Conservation (phyloP, 2,888 invertebrate species). For the Drosophila merina region DNA sequence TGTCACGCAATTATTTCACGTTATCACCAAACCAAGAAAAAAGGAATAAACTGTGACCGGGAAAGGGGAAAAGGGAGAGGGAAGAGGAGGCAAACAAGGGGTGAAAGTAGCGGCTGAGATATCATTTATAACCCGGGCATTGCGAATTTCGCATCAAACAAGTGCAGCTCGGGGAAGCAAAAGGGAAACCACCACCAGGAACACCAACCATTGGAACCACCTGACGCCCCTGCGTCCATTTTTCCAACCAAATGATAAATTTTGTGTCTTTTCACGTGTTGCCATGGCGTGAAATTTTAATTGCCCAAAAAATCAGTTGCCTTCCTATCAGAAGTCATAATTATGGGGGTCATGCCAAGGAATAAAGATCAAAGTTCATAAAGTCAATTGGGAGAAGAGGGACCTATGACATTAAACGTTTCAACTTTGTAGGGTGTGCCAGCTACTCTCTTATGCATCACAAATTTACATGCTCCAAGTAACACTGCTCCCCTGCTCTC, state of each 20-base stretch:
- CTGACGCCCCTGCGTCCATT: slow-evolving; percentile 50
- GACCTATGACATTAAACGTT: not conserved
- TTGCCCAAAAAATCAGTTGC: slow-evolving; percentile 53
- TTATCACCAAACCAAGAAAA: slow-evolving; percentile 66
- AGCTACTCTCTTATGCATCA: too few species aligned
- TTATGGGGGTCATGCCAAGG: slow-evolving; percentile 16
- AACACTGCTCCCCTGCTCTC: too few species aligned
- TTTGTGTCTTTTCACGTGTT: slow-evolving; percentile 21
- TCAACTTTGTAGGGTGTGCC: too few species aligned
- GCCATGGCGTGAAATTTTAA: slow-evolving; percentile 74
- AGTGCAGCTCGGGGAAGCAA: slow-evolving; percentile 53
- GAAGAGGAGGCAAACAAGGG: not conserved
- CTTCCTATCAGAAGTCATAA: slow-evolving; percentile 17
- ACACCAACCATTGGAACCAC: slow-evolving; percentile 28
- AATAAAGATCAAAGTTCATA: slow-evolving; percentile 20
- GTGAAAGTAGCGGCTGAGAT: slow-evolving; percentile 15
- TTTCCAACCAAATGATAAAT: slow-evolving; percentile 10
- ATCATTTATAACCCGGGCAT: slow-evolving; percentile 70
- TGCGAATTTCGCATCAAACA: slow-evolving; percentile 65
- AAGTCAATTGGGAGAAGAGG: not conserved
- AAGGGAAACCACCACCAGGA: slow-evolving; percentile 28
- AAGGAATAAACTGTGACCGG: not conserved
- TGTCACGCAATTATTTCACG: slow-evolving; percentile 83
- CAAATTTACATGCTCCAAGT: too few species aligned
- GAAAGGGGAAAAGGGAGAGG: not conserved